phyloP scores from a whole-genome alignment of 2,113 vertebrate species.

The Chlamydotis undulata region DNA sequence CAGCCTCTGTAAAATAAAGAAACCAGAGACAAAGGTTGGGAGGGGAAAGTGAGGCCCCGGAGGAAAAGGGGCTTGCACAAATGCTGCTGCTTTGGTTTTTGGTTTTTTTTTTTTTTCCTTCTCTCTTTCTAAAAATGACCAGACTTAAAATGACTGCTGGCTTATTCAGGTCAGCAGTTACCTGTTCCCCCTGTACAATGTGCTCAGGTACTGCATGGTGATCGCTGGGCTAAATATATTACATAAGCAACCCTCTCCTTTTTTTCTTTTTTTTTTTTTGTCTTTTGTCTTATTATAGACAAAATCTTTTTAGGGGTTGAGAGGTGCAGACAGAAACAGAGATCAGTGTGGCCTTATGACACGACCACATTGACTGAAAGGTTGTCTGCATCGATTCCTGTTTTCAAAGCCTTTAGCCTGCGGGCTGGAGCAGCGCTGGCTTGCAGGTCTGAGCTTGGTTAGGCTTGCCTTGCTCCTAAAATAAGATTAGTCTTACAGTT shows the following conservation, averaged over 20 bases:
- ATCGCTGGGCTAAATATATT: not conserved
- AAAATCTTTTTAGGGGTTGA: not conserved
- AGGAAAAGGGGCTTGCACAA: conserved; percentile 8
- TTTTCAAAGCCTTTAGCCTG: not conserved
- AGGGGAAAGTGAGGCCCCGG: conserved; percentile 55
- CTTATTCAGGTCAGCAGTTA: not conserved
- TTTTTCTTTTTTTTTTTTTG: not conserved
- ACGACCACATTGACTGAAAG: not conserved
- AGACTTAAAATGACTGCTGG: not conserved
- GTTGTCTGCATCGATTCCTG: not conserved
- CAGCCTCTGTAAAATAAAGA: conserved; percentile 45
- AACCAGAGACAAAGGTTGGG: conserved; percentile 60
- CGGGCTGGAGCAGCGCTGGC: not conserved
- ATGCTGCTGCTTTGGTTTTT: not conserved
- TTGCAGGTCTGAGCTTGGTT: not conserved
- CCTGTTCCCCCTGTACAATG: not conserved
- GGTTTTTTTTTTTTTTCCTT: not conserved
- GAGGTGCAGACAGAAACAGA: not conserved
- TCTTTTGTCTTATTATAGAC: not conserved
- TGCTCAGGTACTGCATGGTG: not conserved
- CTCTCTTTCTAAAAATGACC: not conserved
- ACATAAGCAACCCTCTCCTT: not conserved
- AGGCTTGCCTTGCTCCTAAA: not conserved
- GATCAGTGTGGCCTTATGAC: not conserved
- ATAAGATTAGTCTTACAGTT: not conserved